A percentile compares a stretch with the other conserved stretches of the same genome.
phyloP scores from a whole-genome alignment of 2,888 invertebrate genomes.

The Acanthococcus lagerstroemiae region DNA sequence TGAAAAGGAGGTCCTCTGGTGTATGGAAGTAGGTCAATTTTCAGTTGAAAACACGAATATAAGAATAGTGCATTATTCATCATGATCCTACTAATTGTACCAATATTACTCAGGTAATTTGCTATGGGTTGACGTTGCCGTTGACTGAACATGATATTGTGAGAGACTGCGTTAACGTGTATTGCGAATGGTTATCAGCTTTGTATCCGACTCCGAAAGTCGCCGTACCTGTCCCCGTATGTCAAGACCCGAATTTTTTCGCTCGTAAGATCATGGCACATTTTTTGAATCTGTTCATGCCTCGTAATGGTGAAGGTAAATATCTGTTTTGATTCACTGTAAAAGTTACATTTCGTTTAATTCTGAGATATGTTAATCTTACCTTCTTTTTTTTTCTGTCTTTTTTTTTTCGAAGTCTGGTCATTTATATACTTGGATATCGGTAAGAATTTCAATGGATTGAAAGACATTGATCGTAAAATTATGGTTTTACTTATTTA shows the following conservation, averaged over 20 bases:
- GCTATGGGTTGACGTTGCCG: constrained; percentile 83
- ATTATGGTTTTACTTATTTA: constrained; percentile 3
- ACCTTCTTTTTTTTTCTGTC: constrained; percentile 31
- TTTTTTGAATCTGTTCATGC: constrained; percentile 88
- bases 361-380: neutral
- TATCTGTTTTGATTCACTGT: constrained; percentile 32
- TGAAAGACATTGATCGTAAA: neutral
- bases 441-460: constrained; percentile 55
- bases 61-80: too few species aligned
- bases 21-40: constrained; percentile 54
- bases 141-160: constrained; percentile 86
- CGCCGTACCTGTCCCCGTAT: constrained; percentile 78
- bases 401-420: constrained; percentile 65
- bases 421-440: constrained; percentile 79
- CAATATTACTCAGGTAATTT: constrained; percentile 65
- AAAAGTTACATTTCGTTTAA: neutral
- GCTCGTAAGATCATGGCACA: constrained; percentile 83
- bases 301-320: constrained; percentile 84
- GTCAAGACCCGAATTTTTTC: constrained; percentile 81
- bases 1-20: constrained; percentile 59
- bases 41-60: too few species aligned
- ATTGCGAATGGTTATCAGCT: constrained; percentile 92
- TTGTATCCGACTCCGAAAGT: constrained; percentile 72
- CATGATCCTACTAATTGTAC: neutral
- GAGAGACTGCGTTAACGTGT: constrained; percentile 90